These are phyloP conservation scores for Paraescarpia echinospica DNA, from an alignment of 1,140 invertebrate genomes.

Conservation along the genomic window DNA sequence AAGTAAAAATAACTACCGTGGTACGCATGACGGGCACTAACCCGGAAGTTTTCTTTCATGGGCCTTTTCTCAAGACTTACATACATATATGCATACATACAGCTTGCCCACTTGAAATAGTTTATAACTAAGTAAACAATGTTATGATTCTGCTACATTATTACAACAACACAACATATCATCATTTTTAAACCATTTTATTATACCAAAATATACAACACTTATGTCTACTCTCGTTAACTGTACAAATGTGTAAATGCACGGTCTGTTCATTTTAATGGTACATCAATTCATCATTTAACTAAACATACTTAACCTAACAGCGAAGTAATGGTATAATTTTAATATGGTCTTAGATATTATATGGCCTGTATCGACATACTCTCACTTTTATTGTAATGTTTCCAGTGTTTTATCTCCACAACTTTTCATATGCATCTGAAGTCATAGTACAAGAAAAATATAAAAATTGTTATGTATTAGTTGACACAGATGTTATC, in stretches of 20 bases:
- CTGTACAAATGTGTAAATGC: background rate
- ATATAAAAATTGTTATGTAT: too few relatives aligned
- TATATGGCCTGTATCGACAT: background rate
- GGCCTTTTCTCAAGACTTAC: too few relatives aligned
- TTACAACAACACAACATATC: background rate
- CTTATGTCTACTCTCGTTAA: background rate
- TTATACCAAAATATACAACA: background rate
- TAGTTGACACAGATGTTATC: too few relatives aligned
- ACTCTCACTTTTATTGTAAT: background rate
- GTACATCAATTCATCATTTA: constrained; percentile 6
- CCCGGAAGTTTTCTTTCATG: too few relatives aligned
- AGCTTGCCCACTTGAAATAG: too few relatives aligned
- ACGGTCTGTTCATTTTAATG: background rate
- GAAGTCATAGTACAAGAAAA: too few relatives aligned
- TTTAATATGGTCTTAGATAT: background rate
- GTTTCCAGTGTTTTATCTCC: too few relatives aligned
- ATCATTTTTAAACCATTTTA: background rate
- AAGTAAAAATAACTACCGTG: too few relatives aligned
- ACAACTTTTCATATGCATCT: too few relatives aligned
- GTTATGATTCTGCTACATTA: background rate
- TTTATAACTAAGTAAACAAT: background rate
- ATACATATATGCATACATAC: too few relatives aligned
- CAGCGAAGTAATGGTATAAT: background rate
- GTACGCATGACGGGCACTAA: too few relatives aligned
- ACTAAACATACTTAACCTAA: background rate